Base-by-base conservation (phyloP, 2,888 invertebrate genomes). In the Mythimna pallens region DNA sequence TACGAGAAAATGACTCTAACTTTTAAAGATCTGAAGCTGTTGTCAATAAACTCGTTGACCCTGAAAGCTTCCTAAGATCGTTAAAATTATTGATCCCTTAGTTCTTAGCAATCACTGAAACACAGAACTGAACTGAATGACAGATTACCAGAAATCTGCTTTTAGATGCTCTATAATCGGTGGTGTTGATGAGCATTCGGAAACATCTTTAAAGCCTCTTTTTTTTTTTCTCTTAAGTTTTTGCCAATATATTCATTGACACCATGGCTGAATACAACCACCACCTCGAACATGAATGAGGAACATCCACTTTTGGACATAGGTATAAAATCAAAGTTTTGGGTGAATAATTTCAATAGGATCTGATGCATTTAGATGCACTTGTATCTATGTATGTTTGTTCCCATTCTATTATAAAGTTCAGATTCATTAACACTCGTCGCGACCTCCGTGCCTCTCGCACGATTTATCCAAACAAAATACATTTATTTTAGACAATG, bases 401-500 rank as follows among this genome's bases (percentile, higher is more conserved):
- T 80, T 81, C 61, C 62, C 70, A 68, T 78, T 81, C 73, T 58
- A 57, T 78, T 70, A 69, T 72, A 82, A 70, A 73, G 85, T 85
- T 84, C 80, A 87, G 84, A 84, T 91, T 93, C 93, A 93, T 94
- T 93, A 94, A 92, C 93, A 92, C 92, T 89, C 88, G 83, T 78
- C 82, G 74, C 89, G 89, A 91, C 91, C 92, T 91, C 88, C 85
- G 64, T 75, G 69, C 74, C 78, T 79, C 76, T 77, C 75, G 77
- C 78, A 81, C 89, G 89, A 94, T 94, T 93, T 94, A 93, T 94
- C 90, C 91, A 94, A 94, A 94, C 92, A 94, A 93, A 94, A 93
- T 92, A 89, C 92, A 93, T 94, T 93, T 93, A 93, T 93, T 92
- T 93, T 91, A 92, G 91, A 94, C 93, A 93, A 93, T 93, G 91